Evolutionary conservation across 2,888 invertebrate species (phyloP).

Genomic region (Zygothrica quintamaculata): DNA sequence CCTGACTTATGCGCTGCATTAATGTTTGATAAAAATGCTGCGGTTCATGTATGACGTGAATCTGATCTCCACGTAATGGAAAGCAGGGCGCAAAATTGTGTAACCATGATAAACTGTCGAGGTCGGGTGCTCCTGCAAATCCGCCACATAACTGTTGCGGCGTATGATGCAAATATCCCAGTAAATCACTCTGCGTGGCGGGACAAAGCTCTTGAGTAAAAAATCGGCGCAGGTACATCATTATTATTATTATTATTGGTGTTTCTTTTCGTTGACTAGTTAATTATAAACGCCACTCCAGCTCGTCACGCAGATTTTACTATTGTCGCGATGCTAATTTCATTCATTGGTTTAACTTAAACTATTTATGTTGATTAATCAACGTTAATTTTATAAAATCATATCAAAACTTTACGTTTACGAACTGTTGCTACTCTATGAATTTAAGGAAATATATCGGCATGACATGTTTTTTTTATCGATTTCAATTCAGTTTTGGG

Average conservation of each 20-base stretch:
- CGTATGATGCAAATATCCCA: conserved; percentile 71
- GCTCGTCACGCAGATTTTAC: conserved; percentile 17
- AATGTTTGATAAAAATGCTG: conserved; percentile 90
- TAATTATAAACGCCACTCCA: conserved; percentile 12
- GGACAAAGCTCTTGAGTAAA: conserved; percentile 81
- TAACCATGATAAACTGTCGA: conserved; percentile 87
- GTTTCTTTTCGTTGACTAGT: conserved; percentile 3
- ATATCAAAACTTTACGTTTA: conserved; percentile 47
- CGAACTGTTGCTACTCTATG: conserved; percentile 18
- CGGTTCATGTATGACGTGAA: conserved; percentile 91
- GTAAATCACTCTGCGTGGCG: conserved; percentile 72
- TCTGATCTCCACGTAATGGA: conserved; percentile 88
- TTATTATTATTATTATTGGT: conserved; percentile 45
- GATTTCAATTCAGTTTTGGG: conserved; percentile 2
- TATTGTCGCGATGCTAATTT: conserved; percentile 25
- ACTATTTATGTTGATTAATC: conserved; percentile 35
- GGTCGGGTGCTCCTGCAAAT: conserved; percentile 77
- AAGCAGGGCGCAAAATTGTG: conserved; percentile 88
- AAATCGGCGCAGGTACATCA: conserved; percentile 81
- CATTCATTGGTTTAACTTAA: conserved; percentile 41
- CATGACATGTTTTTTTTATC: conserved; percentile 23
- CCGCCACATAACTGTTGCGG: conserved; percentile 64
- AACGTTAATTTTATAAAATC: conserved; percentile 46
- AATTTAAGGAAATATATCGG: conserved; percentile 17
- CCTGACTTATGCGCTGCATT: conserved; percentile 88